Base-by-base conservation (phyloP, 2,113 vertebrate genomes). In the Ophthalmotilapia sp. region DNA sequence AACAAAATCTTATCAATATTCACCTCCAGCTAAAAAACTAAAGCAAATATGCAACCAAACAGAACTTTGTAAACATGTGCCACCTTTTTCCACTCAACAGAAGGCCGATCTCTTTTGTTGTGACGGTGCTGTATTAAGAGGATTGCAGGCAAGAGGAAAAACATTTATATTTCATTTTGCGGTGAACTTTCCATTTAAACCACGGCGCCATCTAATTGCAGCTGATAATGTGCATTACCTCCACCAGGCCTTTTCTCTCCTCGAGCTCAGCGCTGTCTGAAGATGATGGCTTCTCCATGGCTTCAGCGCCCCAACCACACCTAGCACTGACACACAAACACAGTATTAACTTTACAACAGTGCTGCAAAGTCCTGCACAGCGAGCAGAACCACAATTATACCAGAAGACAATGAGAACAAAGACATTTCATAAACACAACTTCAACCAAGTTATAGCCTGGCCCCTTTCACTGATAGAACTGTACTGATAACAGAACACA, bases 261-360 rank as follows among this genome's bases (percentile, higher is more conserved):
- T 94, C 91, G 11, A 86, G 89, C 3, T 49, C 88, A 5, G 81
- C 79, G 60, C 14, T 85, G 38, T 80, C 88, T 86, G 94, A 93
- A 70, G 94, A 80, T 2, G 79, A 89, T 4, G 70, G 80, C 85
- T 91, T 91, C 84, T 95, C 94, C 95, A 95, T 95, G 68, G 65
- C 55, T 75, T 79, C 82, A 62, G 58, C 81, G 45, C 49, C 81
- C 17, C 81, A 73, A 86, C 80, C 88, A 86, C 87, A 90, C 86
- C 92, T 94, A 77, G 13, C 40, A 80, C 10, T 36, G 15, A 77
- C 42, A 90, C 6, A 81, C 17, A 86, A 19, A 62, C 73, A 49
- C 26, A 13, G 26, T 19, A 77, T 77, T 77, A 77, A 77, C 73
- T 33, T 80, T 19, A 77, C 6, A 77, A 51, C 73, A 77, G 17